A percentile compares a stretch with the other conserved stretches of the same genome.
Evolutionary conservation across 92 coral and sea anemone genomes (phyloP).

Genomic region (Porites lobata): DNA sequence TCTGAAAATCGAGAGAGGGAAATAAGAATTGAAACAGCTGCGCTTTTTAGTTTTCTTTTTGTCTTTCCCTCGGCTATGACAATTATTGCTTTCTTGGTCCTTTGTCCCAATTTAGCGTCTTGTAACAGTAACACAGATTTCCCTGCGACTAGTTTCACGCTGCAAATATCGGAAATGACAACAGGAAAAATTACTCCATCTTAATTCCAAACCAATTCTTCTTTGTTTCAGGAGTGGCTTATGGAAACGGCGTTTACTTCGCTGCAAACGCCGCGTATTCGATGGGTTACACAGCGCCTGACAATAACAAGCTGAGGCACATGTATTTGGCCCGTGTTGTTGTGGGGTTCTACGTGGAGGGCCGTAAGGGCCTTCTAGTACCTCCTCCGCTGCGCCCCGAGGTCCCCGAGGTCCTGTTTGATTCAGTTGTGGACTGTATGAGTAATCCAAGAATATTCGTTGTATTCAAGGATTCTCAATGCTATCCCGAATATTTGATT

Average conservation of each 20-base stretch:
- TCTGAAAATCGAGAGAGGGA: too few species aligned
- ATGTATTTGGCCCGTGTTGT: conserved; percentile 78
- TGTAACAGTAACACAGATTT: too few species aligned
- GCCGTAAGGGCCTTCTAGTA: conserved; percentile 34
- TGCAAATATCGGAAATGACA: too few species aligned
- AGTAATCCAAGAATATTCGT: conserved; percentile 67
- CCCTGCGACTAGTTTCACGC: too few species aligned
- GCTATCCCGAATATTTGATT: conserved; percentile 73
- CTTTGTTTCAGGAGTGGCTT: conserved; percentile 20
- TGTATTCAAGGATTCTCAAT: conserved; percentile 61
- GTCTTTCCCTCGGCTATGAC: too few species aligned
- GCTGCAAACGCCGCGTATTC: conserved; percentile 62
- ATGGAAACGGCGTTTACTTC: conserved; percentile 74
- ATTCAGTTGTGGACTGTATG: conserved; percentile 62
- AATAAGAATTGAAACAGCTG: too few species aligned
- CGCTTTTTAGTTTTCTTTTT: too few species aligned
- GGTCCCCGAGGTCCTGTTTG: conserved; percentile 37
- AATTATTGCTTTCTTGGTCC: too few species aligned
- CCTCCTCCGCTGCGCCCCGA: conserved; percentile 43
- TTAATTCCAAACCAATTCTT: too few species aligned
- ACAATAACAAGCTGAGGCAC: conserved; percentile 28
- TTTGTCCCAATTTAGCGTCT: too few species aligned
- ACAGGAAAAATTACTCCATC: too few species aligned
- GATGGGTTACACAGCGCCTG: conserved; percentile 50
- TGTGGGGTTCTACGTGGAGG: conserved; percentile 68